Evolutionary conservation across 2,113 vertebrate genomes (phyloP).

Genomic region (Dasyurus viverrinus): DNA sequence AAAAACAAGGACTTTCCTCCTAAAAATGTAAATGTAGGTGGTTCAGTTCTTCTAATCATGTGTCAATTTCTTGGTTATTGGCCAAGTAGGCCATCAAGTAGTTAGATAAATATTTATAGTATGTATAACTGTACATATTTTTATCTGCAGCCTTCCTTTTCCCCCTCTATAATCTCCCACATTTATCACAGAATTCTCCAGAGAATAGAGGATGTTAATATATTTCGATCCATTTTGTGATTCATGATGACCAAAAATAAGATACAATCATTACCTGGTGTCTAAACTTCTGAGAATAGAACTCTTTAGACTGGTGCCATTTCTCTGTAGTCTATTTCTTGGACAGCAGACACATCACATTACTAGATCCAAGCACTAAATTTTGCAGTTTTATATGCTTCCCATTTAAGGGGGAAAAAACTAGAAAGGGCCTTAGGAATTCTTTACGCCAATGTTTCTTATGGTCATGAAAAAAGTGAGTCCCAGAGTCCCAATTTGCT

Average conservation of each 20-base stretch:
- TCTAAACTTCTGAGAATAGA: not conserved
- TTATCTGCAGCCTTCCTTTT: not conserved
- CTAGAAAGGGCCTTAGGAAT: not conserved
- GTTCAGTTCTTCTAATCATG: not conserved
- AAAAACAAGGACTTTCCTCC: not conserved
- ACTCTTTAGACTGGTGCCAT: not conserved
- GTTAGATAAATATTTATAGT: not conserved
- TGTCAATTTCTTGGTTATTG: not conserved
- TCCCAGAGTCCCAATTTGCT: not conserved
- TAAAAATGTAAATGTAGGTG: not conserved
- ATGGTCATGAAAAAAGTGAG: not conserved
- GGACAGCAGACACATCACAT: not conserved
- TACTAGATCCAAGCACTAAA: not conserved
- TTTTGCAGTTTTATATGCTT: not conserved
- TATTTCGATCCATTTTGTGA: not conserved
- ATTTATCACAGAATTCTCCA: not conserved
- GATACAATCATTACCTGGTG: not conserved
- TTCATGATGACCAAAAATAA: not conserved
- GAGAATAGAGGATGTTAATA: not conserved
- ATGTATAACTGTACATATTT: not conserved
- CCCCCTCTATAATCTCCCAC: not conserved
- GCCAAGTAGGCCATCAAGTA: not conserved
- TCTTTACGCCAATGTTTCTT: not conserved
- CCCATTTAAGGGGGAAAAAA: not conserved
- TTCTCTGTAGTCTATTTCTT: not conserved